Base-by-base conservation (phyloP, 2,113 vertebrate genomes). In the Salvelinus alpinus region DNA sequence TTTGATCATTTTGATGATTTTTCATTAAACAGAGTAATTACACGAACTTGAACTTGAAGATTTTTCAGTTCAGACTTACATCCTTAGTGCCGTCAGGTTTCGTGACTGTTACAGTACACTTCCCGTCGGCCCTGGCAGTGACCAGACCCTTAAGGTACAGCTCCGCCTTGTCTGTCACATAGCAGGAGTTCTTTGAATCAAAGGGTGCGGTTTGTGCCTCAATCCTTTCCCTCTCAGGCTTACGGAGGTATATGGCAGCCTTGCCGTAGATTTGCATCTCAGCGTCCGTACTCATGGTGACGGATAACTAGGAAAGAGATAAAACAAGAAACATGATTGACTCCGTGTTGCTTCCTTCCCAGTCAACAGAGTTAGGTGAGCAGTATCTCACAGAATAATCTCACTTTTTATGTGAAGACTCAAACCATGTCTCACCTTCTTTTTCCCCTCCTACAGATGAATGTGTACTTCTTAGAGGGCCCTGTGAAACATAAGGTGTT, bases 141-240 rank as follows among this genome's bases (percentile, higher is more conserved):
- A 72, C 9, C 0, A 29, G 0, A 20, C 71, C 48, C 38, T 72
- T 57, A 29, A 72, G 71, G 71, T 72, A 60, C 24, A 72, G 54
- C 51, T 72, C 68, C 16, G 0, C n/a, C 14, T 13, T 22, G 44
- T 70, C 68, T 12, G 68, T 25, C 68, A 70, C 68, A 48, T 70
- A 70, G 66, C 66, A 68, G 66, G 66, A 31, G 31, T 68, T 68
- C 66, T 68, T 68, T 31, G 66, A 27, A 68, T 68, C 66, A 34
- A 68, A 68, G 66, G 66, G 66, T 8, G 16, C 9, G 66, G 62
- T 93, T 70, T 94, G 94, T 1, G 89, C 92, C 25, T 90, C 94
- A 0, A 95, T 93, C 9, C 93, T 89, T 64, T 95, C 93, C 85
- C 92, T 95, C 1, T 95, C 94, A 6, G 92, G 82, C 16, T 95